phyloP scores from a whole-genome alignment of 2,888 invertebrate genomes.

The Drosophila dives region DNA sequence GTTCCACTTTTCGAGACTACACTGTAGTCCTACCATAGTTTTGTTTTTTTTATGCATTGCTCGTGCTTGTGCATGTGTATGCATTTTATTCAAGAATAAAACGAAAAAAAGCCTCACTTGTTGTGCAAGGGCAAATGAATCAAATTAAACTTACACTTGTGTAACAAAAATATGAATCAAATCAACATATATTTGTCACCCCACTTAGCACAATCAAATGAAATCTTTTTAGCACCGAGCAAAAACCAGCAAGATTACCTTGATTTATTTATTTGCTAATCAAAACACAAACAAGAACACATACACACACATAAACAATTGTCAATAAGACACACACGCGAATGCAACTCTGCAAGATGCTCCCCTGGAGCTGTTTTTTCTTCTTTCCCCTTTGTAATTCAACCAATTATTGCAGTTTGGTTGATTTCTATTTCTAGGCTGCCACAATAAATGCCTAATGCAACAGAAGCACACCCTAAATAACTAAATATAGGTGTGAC shows the following conservation, averaged over 20 bases:
- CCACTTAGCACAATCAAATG: constrained; percentile 50
- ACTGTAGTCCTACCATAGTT: neutral
- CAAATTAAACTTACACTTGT: constrained; percentile 47
- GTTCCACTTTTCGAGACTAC: neutral
- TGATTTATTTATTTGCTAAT: constrained; percentile 66
- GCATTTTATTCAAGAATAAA: constrained; percentile 9
- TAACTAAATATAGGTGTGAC: constrained; percentile 52
- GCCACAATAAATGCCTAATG: constrained; percentile 26
- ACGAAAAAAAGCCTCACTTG: constrained; percentile 10
- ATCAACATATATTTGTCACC: constrained; percentile 52
- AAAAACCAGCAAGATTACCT: constrained; percentile 46
- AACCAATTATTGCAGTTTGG: constrained; percentile 25
- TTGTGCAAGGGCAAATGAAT: constrained; percentile 71
- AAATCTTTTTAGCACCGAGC: constrained; percentile 51
- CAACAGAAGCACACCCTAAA: constrained; percentile 34
- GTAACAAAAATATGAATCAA: constrained; percentile 63
- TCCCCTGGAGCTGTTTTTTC: constrained; percentile 60
- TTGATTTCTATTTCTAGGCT: constrained; percentile 59
- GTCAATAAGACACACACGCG: constrained; percentile 32
- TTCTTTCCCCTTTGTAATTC: constrained; percentile 1
- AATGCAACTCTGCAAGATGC: constrained; percentile 22
- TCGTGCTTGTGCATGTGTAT: neutral
- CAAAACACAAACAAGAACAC: constrained; percentile 65
- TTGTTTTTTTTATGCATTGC: neutral
- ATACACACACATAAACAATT: constrained; percentile 9